Percentiles rank a stretch among this genome's conserved stretches.
Evolutionary conservation across 2,888 invertebrate genomes (phyloP).

Genomic region (Lutraria lutraria): DNA sequence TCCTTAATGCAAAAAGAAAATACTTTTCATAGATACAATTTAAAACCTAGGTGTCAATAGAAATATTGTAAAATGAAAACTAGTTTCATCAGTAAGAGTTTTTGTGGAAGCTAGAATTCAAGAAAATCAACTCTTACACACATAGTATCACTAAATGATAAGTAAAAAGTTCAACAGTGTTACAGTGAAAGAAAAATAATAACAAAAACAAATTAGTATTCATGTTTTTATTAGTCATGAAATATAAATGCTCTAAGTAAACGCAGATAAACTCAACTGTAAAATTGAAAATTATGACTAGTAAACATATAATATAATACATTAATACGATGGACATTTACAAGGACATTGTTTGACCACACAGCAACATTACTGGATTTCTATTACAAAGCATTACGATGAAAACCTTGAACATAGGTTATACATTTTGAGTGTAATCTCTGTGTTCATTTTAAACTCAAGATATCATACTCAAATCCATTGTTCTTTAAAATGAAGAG

Average conservation of each 20-base stretch:
- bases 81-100: too few relatives aligned
- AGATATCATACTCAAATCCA: neutral
- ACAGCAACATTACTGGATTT: conserved; percentile 4
- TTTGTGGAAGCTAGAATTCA: too few relatives aligned
- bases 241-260: conserved; percentile 65
- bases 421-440: neutral
- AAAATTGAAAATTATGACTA: conserved; percentile 58
- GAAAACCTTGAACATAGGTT: neutral
- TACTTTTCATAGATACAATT: too few relatives aligned
- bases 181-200: neutral
- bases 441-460: neutral
- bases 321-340: conserved; percentile 29
- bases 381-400: conserved; percentile 12
- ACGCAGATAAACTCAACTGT: conserved; percentile 59
- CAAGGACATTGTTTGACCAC: neutral
- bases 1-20: too few relatives aligned
- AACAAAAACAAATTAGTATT: conserved; percentile 37
- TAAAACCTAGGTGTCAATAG: too few relatives aligned
- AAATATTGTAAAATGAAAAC: too few relatives aligned
- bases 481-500: too few relatives aligned
- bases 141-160: too few relatives aligned
- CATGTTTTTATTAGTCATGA: conserved; percentile 65
- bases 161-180: too few relatives aligned
- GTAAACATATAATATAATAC: conserved; percentile 45
- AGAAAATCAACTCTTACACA: too few relatives aligned